phyloP scores from a whole-genome alignment of 2,888 invertebrate species.

The Dinocampus coccinellae region DNA sequence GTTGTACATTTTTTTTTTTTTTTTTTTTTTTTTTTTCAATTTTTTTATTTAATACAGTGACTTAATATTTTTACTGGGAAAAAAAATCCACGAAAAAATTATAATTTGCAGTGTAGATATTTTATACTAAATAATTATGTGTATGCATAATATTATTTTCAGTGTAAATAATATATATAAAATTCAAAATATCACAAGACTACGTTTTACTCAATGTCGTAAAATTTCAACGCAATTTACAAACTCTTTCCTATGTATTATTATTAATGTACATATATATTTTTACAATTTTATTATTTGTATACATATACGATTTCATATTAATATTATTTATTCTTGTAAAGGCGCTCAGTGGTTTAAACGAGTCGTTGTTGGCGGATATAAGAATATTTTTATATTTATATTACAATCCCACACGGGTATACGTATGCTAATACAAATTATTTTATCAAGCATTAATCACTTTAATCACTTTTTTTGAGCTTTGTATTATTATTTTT shows the following conservation, averaged over 20 bases:
- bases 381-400: neutral
- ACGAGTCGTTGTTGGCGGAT: conserved; percentile 17
- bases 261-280: conserved; percentile 11
- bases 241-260: conserved; percentile 10
- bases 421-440: neutral
- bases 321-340: conserved; percentile 25
- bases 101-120: conserved; percentile 33
- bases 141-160: conserved; percentile 32
- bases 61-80: neutral
- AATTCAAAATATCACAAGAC: conserved; percentile 54
- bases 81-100: conserved; percentile 14
- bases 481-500: neutral
- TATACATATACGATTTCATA: too few relatives aligned
- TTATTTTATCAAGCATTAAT: neutral
- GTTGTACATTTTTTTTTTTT: neutral
- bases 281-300: neutral
- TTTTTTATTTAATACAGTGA: neutral
- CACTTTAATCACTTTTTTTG: neutral
- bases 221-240: conserved; percentile 9
- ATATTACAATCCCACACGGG: neutral
- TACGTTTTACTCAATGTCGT: conserved; percentile 29
- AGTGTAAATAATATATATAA: conserved; percentile 53
- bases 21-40: neutral
- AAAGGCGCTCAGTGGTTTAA: conserved; percentile 36
- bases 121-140: conserved; percentile 12